Base-by-base conservation (phyloP, 2,113 vertebrate species). In the Leptobrachium ailaonicum region DNA sequence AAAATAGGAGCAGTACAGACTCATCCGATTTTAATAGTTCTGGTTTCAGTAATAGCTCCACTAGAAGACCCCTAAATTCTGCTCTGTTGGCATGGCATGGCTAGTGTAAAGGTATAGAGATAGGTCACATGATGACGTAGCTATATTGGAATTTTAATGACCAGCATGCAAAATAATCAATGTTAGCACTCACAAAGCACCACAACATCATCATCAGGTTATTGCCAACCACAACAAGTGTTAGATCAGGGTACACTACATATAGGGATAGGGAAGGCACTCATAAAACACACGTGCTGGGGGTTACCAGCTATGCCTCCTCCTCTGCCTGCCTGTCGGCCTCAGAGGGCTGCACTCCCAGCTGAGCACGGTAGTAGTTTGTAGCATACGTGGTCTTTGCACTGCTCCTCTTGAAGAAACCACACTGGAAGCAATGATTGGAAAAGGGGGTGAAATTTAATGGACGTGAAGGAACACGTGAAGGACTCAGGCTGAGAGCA, bases 311-410 rank as follows among this genome's bases (percentile, higher is more conserved):
- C 86, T 89, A 83, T 72, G 70, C 82, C 76, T 93, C 93, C 78
- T 92, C 93, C 84, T 83, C 82, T 4, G 91, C 92, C 91, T 93
- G 94, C 86, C 88, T 93, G 86, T 96, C 94, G 83, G 79, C 89
- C 77, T 94, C 96, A 8, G 95, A 97, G 82, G 96, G 96, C 87
- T 97, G 96, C 82, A 95, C 84, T 58, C 93, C 94, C 88, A 94
- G 92, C 69, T 88, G 93, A 79, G 96, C 96, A 12, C 86, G 91
- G 88, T 97, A 93, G 90, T 92, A 98, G 85, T 95, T 95, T 75
- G 95, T 91, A 69, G 95, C 88, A 80, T 94, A 95, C 77, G 93
- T 90, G 45, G 82, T 89, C 66, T 88, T 88, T 73, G 72, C 89
- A 86, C 91, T 90, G 20, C 90, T 91, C 87, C 92, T 92, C 83